Conservation (phyloP, 2,113 vertebrate species). For the Chaetodon auriga region DNA sequence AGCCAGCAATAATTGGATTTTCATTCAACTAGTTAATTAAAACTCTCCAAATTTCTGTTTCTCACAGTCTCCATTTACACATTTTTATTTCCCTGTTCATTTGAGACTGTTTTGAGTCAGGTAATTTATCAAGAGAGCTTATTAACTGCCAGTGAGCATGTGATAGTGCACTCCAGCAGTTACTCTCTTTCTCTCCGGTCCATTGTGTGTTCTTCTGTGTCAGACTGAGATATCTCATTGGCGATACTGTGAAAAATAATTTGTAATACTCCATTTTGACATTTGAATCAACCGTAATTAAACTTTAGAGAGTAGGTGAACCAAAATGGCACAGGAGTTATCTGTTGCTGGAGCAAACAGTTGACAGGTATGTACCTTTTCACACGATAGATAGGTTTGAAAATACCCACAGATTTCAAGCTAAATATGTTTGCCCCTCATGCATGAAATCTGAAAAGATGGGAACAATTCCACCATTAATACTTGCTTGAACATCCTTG, state of each 20-base stretch:
- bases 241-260: constrained; percentile 41
- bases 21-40: constrained; percentile 53
- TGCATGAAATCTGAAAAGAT: no score
- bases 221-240: constrained; percentile 37
- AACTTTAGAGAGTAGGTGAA: constrained; percentile 11
- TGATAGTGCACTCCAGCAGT: constrained; percentile 21
- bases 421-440: background rate
- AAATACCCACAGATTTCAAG: background rate
- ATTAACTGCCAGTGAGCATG: constrained; percentile 51
- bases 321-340: constrained; percentile 26
- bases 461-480: background rate
- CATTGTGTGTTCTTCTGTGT: constrained; percentile 10
- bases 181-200: constrained; percentile 24
- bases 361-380: constrained; percentile 3
- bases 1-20: constrained; percentile 39
- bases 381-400: background rate
- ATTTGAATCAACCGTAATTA: constrained; percentile 60
- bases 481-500: background rate
- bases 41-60: constrained; percentile 39
- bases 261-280: constrained; percentile 46
- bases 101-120: constrained; percentile 52
- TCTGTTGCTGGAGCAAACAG: background rate
- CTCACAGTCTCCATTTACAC: constrained; percentile 31
- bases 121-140: constrained; percentile 65
- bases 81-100: constrained; percentile 46